A percentile compares a stretch with the other conserved stretches of the same genome.
Evolutionary conservation across 2,888 invertebrate species (phyloP).

Genomic region (Lacanobia oleracea): DNA sequence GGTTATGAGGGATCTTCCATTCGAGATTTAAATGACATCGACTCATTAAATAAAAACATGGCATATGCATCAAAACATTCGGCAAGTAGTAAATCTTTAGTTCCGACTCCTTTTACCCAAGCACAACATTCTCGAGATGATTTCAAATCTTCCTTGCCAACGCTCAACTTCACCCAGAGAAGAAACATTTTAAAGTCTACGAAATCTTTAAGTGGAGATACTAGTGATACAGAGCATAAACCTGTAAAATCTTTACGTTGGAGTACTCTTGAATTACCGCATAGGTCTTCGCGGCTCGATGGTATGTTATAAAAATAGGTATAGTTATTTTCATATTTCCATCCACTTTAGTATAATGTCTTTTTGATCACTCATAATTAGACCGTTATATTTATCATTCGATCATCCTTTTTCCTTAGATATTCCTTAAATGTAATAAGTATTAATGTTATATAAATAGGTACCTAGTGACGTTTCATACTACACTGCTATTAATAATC

Average conservation of each 20-base stretch:
- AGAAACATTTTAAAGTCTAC: constrained; percentile 72
- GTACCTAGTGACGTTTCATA: background rate
- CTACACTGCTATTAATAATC: constrained; percentile 30
- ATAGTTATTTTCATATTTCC: background rate
- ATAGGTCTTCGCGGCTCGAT: constrained; percentile 66
- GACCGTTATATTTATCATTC: background rate
- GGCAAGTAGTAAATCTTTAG: constrained; percentile 39
- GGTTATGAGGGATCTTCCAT: constrained; percentile 77
- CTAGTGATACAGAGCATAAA: constrained; percentile 66
- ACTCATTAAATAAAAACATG: constrained; percentile 57
- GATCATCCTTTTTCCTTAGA: background rate
- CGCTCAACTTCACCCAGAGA: constrained; percentile 66
- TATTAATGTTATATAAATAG: background rate
- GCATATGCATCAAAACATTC: constrained; percentile 47
- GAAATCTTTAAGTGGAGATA: constrained; percentile 73
- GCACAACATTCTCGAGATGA: constrained; percentile 43
- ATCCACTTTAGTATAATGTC: background rate
- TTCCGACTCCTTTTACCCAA: constrained; percentile 18
- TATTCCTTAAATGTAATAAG: background rate
- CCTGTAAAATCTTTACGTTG: constrained; percentile 78
- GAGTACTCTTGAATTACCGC: constrained; percentile 79
- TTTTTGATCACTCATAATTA: constrained; percentile 1
- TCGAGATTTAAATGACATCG: constrained; percentile 71
- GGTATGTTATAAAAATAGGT: constrained; percentile 43
- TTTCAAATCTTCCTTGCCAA: constrained; percentile 75